Conservation (phyloP, 2,113 vertebrate genomes). For the Panthera uncia region DNA sequence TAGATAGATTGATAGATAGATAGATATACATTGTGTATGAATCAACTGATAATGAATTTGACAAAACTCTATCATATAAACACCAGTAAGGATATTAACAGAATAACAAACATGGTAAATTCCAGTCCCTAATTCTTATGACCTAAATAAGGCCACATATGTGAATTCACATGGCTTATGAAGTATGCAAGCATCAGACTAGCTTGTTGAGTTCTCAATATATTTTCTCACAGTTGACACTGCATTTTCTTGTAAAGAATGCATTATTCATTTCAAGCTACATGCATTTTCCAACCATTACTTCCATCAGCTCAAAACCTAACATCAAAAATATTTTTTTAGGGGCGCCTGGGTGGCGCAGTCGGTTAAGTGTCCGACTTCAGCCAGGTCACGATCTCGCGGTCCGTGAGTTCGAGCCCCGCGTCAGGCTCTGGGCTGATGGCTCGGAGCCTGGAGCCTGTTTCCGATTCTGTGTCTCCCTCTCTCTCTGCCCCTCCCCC, state of each 20-base stretch:
- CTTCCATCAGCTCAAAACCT: not conserved
- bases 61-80: not conserved
- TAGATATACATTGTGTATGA: not conserved
- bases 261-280: not conserved
- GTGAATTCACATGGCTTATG: not conserved
- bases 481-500: no score
- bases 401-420: no score
- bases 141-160: not conserved
- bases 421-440: no score
- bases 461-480: no score
- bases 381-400: no score
- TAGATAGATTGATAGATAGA: not conserved
- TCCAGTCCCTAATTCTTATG: not conserved
- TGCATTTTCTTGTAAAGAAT: not conserved
- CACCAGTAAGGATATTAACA: not conserved
- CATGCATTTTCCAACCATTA: not conserved
- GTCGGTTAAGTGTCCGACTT: no score
- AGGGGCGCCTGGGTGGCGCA: no score
- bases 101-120: not conserved
- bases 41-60: not conserved
- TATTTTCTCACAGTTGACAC: not conserved
- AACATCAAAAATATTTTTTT: not conserved
- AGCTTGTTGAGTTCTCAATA: not conserved
- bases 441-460: no score
- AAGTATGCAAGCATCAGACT: not conserved